Evolutionary conservation across 2,888 invertebrate species (phyloP).

Genomic region (Neria commutata): DNA sequence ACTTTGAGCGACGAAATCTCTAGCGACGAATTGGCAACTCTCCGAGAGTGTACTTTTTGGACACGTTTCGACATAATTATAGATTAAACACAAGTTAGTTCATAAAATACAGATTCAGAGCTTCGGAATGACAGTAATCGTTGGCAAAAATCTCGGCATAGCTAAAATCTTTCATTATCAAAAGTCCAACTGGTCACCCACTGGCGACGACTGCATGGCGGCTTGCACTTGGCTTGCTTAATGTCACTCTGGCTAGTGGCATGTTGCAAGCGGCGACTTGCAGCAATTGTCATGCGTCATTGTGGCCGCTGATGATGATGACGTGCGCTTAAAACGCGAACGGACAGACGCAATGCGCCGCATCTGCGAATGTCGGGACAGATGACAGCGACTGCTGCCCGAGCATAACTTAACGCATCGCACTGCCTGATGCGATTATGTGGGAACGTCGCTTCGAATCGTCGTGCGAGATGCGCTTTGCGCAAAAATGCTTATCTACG

Average conservation of each 20-base stretch:
- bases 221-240: not conserved
- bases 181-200: no score
- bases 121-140: no score
- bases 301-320: not conserved
- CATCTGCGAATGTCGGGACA: no score
- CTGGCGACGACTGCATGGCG: not conserved
- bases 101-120: no score
- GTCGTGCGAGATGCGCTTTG: not conserved
- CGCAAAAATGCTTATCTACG: conserved; percentile 48
- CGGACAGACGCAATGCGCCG: not conserved
- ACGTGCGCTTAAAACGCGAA: conserved; percentile 6
- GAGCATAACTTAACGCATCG: conserved; percentile 5
- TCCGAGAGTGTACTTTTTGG: no score
- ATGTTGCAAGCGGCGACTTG: not conserved
- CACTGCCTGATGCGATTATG: conserved; percentile 3
- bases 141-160: no score
- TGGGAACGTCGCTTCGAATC: no score
- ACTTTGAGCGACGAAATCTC: no score
- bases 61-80: no score
- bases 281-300: conserved; percentile 4
- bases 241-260: not conserved
- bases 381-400: conserved; percentile 46
- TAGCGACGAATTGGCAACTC: no score
- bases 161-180: no score
- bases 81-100: no score